Conservation (phyloP, 2,888 invertebrate species). For the Calameuta filiformis region DNA sequence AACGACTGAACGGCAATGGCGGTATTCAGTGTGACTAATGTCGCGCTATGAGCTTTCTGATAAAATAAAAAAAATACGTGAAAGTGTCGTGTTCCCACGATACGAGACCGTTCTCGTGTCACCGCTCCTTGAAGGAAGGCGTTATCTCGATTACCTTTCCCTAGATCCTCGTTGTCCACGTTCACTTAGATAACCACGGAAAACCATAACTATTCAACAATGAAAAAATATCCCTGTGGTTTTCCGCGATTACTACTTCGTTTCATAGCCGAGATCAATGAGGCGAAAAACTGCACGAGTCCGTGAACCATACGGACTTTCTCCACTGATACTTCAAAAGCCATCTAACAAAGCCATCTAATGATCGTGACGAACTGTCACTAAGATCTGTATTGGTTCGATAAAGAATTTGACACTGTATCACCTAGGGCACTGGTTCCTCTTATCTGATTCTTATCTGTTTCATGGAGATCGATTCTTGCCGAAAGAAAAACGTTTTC, state of each 20-base stretch:
- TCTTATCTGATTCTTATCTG: neutral
- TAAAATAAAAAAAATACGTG: conserved; percentile 58
- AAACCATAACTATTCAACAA: neutral
- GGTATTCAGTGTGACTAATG: neutral
- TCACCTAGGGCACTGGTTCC: neutral
- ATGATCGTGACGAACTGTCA: neutral
- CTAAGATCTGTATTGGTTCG: neutral
- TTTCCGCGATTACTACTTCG: neutral
- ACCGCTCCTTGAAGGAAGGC: neutral
- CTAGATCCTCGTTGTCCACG: neutral
- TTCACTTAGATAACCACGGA: neutral
- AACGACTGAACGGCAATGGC: neutral
- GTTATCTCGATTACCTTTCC: neutral
- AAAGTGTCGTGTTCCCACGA: conserved; percentile 62
- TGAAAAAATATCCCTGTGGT: neutral
- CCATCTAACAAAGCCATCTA: neutral
- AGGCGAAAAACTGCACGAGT: neutral
- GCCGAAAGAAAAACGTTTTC: neutral
- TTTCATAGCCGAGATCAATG: neutral
- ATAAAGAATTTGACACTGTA: neutral
- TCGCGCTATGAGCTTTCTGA: conserved; percentile 47
- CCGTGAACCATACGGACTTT: neutral
- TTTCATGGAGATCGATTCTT: neutral
- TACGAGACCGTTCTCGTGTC: conserved; percentile 36
- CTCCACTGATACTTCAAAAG: neutral